Base-by-base conservation (phyloP, 2,113 vertebrate species). In the Pipa parva region DNA sequence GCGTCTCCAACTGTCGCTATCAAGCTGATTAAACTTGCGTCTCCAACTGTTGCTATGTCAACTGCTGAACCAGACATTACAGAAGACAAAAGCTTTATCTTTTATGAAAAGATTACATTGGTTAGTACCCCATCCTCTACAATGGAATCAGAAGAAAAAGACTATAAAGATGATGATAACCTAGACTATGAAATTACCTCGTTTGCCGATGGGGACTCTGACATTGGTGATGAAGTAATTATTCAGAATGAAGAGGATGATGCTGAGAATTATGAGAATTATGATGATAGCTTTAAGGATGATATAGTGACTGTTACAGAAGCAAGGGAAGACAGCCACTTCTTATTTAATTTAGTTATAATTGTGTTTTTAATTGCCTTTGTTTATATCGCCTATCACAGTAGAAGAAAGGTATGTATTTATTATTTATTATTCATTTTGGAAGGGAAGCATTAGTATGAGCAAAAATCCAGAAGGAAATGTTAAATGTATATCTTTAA, bases 331-430 rank as follows among this genome's bases (percentile, higher is more conserved):
- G 94, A 97, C 50, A 92, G 94, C 0, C 95, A 98, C 82, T 98
- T 99, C 81, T 97, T 99, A 84, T 89, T 98, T 51, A 92, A 97
- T 59, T 86, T 99, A 72, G 86, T 99, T 63, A 77, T 95, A 73
- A 85, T 96, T 82, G 93, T 88, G 51, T 91, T 96, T 81, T 85
- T 97, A 78, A 91, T 97, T 75, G 95, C 93, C 70, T 75, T 94
- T 31, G 75, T 92, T 68, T 99, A 99, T 61, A 90, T 98, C 74
- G 92, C 90, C 17, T 99, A 98, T 77, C 95, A 98, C 88, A 99
- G 98, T 79, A 98, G 97, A 85, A 93, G 93, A 71, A 98, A 95
- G 95, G 97, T 99, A 78, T 58, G 90, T 74, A 67, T 28, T 73
- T 71, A 31, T 24, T 65, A 60, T 58, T 63, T 46, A 63, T 17